Percentiles rank a stretch among this genome's conserved stretches.
These are phyloP conservation scores for Oplegnathus fasciatus DNA, from an alignment of 2,113 vertebrate species.

Conservation along the genomic window DNA sequence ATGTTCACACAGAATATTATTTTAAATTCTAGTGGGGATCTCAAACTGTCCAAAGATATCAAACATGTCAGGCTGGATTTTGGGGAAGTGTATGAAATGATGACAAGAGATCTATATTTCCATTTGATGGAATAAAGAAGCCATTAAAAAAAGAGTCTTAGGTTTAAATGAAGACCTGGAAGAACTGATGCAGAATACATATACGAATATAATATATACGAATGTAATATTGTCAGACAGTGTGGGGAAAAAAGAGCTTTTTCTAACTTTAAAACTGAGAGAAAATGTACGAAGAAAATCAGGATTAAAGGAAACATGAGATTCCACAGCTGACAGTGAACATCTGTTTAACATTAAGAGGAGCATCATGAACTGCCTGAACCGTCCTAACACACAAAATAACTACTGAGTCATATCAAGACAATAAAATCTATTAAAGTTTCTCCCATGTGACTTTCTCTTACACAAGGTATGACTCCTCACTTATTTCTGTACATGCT, in stretches of 20 bases:
- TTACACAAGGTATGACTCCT: slow-evolving; percentile 1
- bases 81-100: no score
- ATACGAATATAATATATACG: no score
- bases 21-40: not conserved
- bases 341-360: not conserved
- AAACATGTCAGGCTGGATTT: no score
- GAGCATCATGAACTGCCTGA: not conserved
- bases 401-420: not conserved
- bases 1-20: not conserved
- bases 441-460: slow-evolving; percentile 4
- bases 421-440: not conserved
- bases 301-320: not conserved
- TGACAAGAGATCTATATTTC: no score
- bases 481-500: not conserved
- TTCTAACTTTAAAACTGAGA: no score
- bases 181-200: not conserved
- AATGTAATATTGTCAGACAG: not conserved
- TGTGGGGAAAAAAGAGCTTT: no score
- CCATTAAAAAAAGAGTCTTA: no score
- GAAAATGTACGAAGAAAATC: no score
- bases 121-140: no score
- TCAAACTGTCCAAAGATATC: not conserved
- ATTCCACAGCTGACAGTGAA: not conserved
- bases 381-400: not conserved
- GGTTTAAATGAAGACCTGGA: not conserved